Evolutionary conservation across 2,888 invertebrate species (phyloP), one percentile per base, ranked within the genome.

Genomic region (Bellardia bayeri): DNA sequence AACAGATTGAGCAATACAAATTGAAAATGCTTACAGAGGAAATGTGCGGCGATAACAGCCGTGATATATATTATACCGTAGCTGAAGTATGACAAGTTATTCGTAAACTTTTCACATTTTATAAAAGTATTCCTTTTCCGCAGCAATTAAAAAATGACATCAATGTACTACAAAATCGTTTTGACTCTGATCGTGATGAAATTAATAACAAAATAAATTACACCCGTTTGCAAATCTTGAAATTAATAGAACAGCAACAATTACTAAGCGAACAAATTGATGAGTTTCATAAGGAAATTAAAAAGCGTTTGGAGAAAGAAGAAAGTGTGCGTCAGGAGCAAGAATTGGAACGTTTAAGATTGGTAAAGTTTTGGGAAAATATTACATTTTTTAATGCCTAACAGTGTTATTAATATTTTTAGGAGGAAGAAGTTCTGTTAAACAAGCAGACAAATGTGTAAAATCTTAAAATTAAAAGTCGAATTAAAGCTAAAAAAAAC

Each of bases 181-280:
- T 68, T 33, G 83, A 86, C 61, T 1, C 9, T 0, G 69, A 79
- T 75, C 13, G 56, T 11, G 86, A 86, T 2, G 51, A 74, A 11
- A 56, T 79, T 54, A 79, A 86, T 11, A 86, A 86, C 49, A 16
- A 74, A 13, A 83, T 78, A 2, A 80, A 68, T 64, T 83, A 86
- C 56, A 80, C 40, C 11, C 68, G 49, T 3, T 69, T 66, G 4
- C 75, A 75, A 58, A 71, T 75, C 0, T 40, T 79, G 14, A 86
- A 83, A 54, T 2, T 86, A 16, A 13, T 6, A 11, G 86, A 86
- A 23, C 30, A 66, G 0, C 42, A 42, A 74, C 68, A 80, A 13
- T 0, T 56, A n/a, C 64, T 69, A 9, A 5, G 5, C 9, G 49
- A 79, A 23, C 58, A 83, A 75, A 80, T 86, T n/a, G 56, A 80